A percentile compares a stretch with the other conserved stretches of the same genome.
phyloP scores from a whole-genome alignment of 2,113 vertebrate species.

The Cisticola juncidis region DNA sequence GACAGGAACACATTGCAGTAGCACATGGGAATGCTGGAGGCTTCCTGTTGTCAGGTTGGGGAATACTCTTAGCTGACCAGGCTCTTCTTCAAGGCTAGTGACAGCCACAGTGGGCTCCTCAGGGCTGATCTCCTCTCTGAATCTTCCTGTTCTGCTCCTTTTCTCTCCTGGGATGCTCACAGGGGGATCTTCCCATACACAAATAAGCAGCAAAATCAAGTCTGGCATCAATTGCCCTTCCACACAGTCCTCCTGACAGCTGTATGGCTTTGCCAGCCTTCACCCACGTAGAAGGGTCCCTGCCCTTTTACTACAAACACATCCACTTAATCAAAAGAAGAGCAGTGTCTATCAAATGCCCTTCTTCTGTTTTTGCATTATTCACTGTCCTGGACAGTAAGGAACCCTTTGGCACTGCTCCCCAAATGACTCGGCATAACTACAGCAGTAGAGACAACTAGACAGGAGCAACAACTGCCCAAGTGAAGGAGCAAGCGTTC shows the following conservation, averaged over 20 bases:
- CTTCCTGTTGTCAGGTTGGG: not conserved
- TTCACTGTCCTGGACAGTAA: not conserved
- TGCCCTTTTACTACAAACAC: not conserved
- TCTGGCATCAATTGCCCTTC: not conserved
- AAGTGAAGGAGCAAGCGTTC: not conserved
- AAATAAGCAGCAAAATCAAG: not conserved
- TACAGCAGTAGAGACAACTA: not conserved
- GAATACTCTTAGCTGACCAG: not conserved
- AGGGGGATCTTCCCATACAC: not conserved
- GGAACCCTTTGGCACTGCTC: not conserved
- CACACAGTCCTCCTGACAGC: not conserved
- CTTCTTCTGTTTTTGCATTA: not conserved
- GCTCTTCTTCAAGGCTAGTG: not conserved
- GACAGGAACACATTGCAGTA: not conserved
- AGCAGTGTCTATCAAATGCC: not conserved
- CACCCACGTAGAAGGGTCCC: accelerated
- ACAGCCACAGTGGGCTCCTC: not conserved
- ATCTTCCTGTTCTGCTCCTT: not conserved
- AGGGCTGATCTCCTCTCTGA: not conserved
- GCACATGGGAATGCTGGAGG: not conserved
- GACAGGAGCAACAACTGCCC: not conserved
- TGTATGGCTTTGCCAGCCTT: not conserved
- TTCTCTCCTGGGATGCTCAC: not conserved
- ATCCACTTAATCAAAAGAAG: not conserved
- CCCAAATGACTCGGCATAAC: not conserved